phyloP scores from a whole-genome alignment of 1,140 invertebrate genomes.

The Drosophila subpulchrella region DNA sequence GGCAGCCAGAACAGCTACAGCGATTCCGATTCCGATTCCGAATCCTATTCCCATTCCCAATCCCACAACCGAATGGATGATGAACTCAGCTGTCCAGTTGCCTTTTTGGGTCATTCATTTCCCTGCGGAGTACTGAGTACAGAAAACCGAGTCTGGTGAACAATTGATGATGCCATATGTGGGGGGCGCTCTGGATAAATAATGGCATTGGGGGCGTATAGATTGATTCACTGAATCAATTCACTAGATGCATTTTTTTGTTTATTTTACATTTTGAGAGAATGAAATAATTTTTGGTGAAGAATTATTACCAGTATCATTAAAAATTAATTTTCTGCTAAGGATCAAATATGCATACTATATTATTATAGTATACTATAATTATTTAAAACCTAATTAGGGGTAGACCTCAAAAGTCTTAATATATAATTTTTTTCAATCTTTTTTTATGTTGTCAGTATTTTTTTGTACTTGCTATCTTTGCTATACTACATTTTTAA shows the following conservation, averaged over 20 bases:
- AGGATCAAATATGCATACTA: too few species aligned
- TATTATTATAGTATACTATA: too few species aligned
- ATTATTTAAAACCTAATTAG: too few species aligned
- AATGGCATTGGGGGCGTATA: slow-evolving; percentile 7
- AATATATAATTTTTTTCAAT: too few species aligned
- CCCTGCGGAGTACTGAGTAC: not conserved
- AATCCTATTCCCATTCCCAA: not conserved
- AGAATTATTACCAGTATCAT: not conserved
- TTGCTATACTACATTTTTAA: too few species aligned
- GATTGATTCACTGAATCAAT: slow-evolving; percentile 19
- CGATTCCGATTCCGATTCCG: not conserved
- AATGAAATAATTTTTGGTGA: not conserved
- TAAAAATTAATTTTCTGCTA: too few species aligned
- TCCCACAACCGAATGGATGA: slow-evolving; percentile 18
- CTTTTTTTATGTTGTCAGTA: too few species aligned
- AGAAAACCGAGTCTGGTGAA: not conserved
- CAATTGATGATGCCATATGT: slow-evolving; percentile 40
- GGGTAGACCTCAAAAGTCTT: too few species aligned
- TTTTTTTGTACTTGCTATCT: too few species aligned
- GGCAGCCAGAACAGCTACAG: not conserved
- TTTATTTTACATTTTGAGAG: not conserved
- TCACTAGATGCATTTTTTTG: not conserved
- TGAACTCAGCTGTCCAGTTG: slow-evolving; percentile 38
- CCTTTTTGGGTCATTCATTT: slow-evolving; percentile 39
- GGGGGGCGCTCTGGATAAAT: slow-evolving; percentile 23